phyloP scores from a whole-genome alignment of 2,113 vertebrate genomes.

The Megatriorchis doriae region DNA sequence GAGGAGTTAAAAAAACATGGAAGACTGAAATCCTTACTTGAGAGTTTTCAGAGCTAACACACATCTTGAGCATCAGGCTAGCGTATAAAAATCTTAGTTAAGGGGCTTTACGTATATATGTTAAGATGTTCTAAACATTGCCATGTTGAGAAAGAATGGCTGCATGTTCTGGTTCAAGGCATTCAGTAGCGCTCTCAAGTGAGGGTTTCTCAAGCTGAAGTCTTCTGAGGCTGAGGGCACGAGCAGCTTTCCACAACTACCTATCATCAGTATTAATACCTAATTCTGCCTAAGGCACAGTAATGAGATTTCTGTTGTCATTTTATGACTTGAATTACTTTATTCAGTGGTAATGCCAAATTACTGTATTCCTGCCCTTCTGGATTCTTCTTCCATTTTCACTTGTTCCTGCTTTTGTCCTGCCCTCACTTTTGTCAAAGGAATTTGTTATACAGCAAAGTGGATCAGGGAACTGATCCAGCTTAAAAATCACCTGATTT shows the following conservation, averaged over 20 bases:
- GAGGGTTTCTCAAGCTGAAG: neutral
- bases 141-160: neutral
- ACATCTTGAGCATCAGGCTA: neutral
- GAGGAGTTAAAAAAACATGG: neutral
- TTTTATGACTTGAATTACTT: neutral
- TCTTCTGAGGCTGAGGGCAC: neutral
- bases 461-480: slow-evolving; percentile 5
- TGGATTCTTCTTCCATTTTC: neutral
- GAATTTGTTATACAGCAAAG: neutral
- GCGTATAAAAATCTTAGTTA: neutral
- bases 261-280: neutral
- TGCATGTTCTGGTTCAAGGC: neutral
- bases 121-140: neutral
- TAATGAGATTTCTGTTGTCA: neutral
- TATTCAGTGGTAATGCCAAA: neutral
- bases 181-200: neutral
- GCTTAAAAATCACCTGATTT: slow-evolving; percentile 34
- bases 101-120: neutral
- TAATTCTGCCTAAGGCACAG: neutral
- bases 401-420: neutral
- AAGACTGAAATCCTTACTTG: neutral
- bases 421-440: neutral
- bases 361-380: neutral
- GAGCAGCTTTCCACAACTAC: neutral
- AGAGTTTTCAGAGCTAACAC: neutral